phyloP scores from a whole-genome alignment of 2,113 vertebrate species.

The Tragelaphus buxtoni region DNA sequence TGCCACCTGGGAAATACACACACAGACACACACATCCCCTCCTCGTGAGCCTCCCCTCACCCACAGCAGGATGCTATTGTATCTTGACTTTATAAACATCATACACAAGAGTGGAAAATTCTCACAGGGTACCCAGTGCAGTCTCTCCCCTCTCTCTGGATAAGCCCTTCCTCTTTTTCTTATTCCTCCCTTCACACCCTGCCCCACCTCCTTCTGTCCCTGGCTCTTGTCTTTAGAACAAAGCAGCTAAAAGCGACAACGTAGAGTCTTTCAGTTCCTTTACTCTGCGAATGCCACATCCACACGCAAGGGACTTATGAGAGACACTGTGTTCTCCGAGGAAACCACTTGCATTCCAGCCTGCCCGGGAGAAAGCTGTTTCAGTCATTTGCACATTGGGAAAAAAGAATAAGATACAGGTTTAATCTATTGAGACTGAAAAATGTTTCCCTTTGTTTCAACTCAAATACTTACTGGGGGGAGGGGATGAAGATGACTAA shows the following conservation, averaged over 20 bases:
- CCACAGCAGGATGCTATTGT: fast-evolving
- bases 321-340: neutral
- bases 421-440: conserved; percentile 66
- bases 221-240: neutral
- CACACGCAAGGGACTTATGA: fast-evolving
- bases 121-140: neutral
- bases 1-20: neutral
- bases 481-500: neutral
- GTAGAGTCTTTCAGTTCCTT: neutral
- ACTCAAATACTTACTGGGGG: neutral
- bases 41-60: neutral
- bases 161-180: neutral
- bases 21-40: neutral
- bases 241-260: neutral
- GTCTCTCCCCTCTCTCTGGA: neutral
- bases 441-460: conserved; percentile 57
- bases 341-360: neutral
- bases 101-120: neutral
- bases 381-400: conserved; percentile 46
- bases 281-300: neutral
- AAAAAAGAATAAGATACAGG: conserved; percentile 42
- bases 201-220: fast-evolving
- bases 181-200: fast-evolving
- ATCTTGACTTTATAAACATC: neutral
- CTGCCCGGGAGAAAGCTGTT: neutral